Conservation (phyloP, 2,888 invertebrate genomes). For the Drosophila antonietae region DNA sequence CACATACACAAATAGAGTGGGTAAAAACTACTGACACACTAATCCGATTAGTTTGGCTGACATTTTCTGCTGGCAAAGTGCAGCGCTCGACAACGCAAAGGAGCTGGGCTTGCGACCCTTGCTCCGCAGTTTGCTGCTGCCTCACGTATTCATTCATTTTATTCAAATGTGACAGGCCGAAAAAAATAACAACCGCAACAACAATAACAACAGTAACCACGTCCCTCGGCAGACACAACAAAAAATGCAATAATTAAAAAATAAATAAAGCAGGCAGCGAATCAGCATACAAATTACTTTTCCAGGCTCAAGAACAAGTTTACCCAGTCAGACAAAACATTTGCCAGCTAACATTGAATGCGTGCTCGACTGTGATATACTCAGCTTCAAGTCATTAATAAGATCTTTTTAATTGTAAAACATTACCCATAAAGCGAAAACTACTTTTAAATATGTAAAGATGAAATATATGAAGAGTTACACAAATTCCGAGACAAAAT, state of each 20-base stretch:
- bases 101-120: conserved; percentile 31
- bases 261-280: conserved; percentile 11
- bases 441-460: too few species aligned
- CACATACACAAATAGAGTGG: background rate
- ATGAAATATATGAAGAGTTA: too few species aligned
- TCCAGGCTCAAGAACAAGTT: conserved; percentile 26
- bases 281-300: conserved; percentile 29
- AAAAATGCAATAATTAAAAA: conserved; percentile 67
- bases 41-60: conserved; percentile 78
- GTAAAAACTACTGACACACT: conserved; percentile 72
- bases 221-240: conserved; percentile 43
- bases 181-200: conserved; percentile 37
- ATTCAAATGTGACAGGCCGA: conserved; percentile 73
- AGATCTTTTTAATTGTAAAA: too few species aligned
- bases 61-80: conserved; percentile 70
- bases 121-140: conserved; percentile 1
- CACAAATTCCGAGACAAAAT: too few species aligned
- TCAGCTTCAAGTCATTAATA: background rate
- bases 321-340: conserved; percentile 13
- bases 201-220: background rate
- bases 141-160: conserved; percentile 65
- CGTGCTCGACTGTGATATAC: background rate
- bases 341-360: background rate
- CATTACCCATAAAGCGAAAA: too few species aligned
- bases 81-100: conserved; percentile 47